Evolutionary conservation across 2,797 vertebrate species (phyloP).

Genomic region (Paedocypris micromegethes): DNA sequence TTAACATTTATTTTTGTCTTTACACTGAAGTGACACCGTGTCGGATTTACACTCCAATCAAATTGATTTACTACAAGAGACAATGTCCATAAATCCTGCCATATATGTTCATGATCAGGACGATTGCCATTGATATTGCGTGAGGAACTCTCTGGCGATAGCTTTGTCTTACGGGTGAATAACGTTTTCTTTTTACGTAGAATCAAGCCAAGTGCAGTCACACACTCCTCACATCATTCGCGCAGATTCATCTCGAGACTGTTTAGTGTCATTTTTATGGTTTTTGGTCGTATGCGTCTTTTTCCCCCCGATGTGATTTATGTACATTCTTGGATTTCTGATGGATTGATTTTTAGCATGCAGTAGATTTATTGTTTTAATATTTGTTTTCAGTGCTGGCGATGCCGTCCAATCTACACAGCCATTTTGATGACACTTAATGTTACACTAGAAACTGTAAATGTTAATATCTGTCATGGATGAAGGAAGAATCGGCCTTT

Average conservation of each 20-base stretch:
- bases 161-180: constrained; percentile 26
- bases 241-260: background rate
- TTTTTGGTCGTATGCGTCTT: background rate
- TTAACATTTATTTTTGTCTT: background rate
- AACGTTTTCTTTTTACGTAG: constrained; percentile 15
- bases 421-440: constrained; percentile 15
- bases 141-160: constrained; percentile 23
- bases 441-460: constrained; percentile 2
- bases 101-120: constrained; percentile 32
- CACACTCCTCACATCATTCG: constrained; percentile 9
- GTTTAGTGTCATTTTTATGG: constrained; percentile 18
- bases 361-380: background rate
- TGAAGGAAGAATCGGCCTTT: background rate
- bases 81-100: constrained; percentile 1
- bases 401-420: constrained; percentile 1
- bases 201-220: constrained; percentile 24
- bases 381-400: background rate
- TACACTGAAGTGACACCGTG: background rate
- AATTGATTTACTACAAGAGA: background rate
- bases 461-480: constrained; percentile 1
- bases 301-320: constrained; percentile 1
- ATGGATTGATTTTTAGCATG: background rate
- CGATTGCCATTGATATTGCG: constrained; percentile 13
- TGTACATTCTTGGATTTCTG: background rate
- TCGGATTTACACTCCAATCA: constrained; percentile 23